Evolutionary conservation across 2,113 vertebrate species (phyloP).

Genomic region (Laticauda colubrina): DNA sequence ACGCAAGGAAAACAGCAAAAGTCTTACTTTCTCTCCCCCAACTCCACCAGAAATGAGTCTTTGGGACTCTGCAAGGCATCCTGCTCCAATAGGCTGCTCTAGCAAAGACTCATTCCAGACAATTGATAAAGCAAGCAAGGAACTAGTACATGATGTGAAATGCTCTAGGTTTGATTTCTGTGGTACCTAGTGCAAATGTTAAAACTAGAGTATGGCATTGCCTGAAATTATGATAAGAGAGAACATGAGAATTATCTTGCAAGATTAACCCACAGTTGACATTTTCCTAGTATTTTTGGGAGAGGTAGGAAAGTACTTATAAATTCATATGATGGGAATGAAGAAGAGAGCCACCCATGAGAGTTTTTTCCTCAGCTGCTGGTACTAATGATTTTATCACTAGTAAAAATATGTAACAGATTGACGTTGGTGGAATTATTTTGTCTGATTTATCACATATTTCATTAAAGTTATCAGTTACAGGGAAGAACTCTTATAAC

Average conservation of each 20-base stretch:
- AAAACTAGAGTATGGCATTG: neutral
- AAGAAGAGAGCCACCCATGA: neutral
- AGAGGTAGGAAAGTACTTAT: neutral
- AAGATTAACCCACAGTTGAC: neutral
- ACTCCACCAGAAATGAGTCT: too few species aligned
- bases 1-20: too few species aligned
- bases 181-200: neutral
- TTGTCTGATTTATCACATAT: neutral
- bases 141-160: neutral
- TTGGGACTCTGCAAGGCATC: too few species aligned
- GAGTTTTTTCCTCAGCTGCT: neutral
- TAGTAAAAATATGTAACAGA: neutral
- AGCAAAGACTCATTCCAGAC: neutral
- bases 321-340: neutral
- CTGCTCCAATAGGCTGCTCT: too few species aligned
- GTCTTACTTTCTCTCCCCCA: too few species aligned
- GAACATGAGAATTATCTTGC: neutral
- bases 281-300: neutral
- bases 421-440: neutral
- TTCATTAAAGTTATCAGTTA: neutral
- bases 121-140: neutral
- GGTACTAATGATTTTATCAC: neutral
- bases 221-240: neutral
- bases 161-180: neutral
- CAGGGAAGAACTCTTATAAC: neutral